Evolutionary conservation across 2,888 invertebrate genomes (phyloP).

Genomic region (Tortricodes alternella): DNA sequence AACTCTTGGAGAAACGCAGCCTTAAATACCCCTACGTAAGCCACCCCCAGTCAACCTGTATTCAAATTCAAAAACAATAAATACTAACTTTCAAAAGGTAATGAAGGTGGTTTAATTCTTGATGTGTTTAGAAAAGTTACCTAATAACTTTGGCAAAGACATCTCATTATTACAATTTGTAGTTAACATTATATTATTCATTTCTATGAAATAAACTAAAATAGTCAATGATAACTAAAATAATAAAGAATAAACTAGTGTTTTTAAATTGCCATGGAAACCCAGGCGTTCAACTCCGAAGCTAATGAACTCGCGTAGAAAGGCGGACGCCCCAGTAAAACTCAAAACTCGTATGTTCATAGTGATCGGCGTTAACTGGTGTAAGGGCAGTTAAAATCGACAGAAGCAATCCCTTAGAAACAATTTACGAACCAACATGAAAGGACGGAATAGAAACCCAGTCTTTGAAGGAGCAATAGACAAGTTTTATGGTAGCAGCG

Average conservation of each 20-base stretch:
- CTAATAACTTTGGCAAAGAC: no score
- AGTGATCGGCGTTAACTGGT: constrained; percentile 48
- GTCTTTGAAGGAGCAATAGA: constrained; percentile 49
- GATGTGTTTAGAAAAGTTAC: no score
- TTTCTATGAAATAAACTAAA: no score
- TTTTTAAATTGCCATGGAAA: constrained; percentile 27
- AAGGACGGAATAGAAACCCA: constrained; percentile 50
- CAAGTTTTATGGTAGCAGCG: constrained; percentile 47
- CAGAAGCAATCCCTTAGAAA: constrained; percentile 53
- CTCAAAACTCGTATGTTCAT: constrained; percentile 46
- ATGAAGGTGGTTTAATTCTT: no score
- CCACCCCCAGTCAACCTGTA: background rate
- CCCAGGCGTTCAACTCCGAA: constrained; percentile 38
- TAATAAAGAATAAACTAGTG: background rate
- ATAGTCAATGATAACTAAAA: background rate
- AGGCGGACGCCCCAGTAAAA: constrained; percentile 40
- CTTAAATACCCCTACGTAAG: no score
- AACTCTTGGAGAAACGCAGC: no score
- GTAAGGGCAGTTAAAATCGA: constrained; percentile 59
- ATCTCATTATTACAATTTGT: no score
- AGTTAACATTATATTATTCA: no score
- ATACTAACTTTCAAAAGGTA: no score
- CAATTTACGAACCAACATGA: constrained; percentile 62
- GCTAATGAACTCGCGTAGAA: constrained; percentile 46
- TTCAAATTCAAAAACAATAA: background rate